Evolutionary conservation across 37 sponge, comb jelly and placozoan species (phyloP), one percentile per base, ranked within the genome.

Genomic region (Mnemiopsis leidyi): DNA sequence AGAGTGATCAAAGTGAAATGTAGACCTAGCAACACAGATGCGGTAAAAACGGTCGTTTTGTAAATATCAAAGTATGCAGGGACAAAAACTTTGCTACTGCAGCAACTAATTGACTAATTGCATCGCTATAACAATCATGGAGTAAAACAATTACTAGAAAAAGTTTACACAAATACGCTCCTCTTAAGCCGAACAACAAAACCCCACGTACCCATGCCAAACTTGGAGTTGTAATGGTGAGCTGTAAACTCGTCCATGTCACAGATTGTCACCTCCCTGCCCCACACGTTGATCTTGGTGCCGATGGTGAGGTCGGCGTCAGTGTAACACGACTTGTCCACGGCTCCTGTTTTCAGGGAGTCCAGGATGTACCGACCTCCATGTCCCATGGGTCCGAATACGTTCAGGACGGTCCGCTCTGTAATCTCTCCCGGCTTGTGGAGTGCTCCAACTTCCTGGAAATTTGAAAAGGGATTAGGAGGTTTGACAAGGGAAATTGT

Each of bases 221-320:
- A 98, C 93, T 98, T 98, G 68, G 96, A 94, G 24, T 75, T 83
- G 93, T 96, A 98, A 92, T 94, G 97, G 25, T 97, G 94, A 68
- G 95, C 94, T 29, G 99, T 98, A 94, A 98, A 98, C 36, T 95
- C 96, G 92, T 98, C 99, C 93, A 95, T 95, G 92, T 96, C 96
- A 69, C 96, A 98, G 32, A 98, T 93, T 16, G 96, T 93, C 5
- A 97, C 88, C 68, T 92, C 94, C 21, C 99, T 73, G n/a, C 99
- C 99, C 96, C 96, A 97, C 40, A 97, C 96, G 93, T 96, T 95
- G 71, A 98, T 24, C 61, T 94, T 94, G 25, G 94, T 93, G 0
- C 68, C 93, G 92, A 94, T 94, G 92, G 93, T 69, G 21, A 98
- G 94, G 83, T 98, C 99, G 83, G 92, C 93, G 35, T 98, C 97